Percentiles rank a stretch among this genome's conserved stretches.
These are phyloP conservation scores for Arizona elegans DNA, from an alignment of 2,113 vertebrate species.

Conservation along the genomic window DNA sequence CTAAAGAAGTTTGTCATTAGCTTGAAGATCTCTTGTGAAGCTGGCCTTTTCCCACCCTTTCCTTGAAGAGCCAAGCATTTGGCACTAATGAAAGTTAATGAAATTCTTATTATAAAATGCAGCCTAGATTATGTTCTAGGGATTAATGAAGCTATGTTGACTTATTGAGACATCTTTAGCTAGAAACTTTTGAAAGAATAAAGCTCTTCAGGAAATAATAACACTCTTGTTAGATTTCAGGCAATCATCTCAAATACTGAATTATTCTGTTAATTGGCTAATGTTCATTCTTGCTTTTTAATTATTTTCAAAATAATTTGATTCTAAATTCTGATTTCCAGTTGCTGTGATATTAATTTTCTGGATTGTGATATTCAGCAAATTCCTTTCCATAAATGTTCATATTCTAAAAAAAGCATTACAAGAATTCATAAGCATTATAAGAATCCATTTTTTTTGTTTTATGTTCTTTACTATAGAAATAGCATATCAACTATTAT, in stretches of 20 bases:
- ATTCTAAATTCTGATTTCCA: conserved; percentile 2
- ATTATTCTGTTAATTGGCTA: conserved; percentile 1
- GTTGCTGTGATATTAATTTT: neutral
- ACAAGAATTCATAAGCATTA: neutral
- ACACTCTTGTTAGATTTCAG: conserved; percentile 1
- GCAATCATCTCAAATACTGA: conserved; percentile 11
- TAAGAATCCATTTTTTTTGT: neutral
- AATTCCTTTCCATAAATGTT: neutral
- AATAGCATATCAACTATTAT: neutral
- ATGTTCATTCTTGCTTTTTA: conserved; percentile 1
- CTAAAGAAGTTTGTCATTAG: conserved; percentile 28
- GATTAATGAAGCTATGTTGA: conserved; percentile 7
- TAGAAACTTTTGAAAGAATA: conserved; percentile 5
- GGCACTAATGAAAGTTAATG: conserved; percentile 1
- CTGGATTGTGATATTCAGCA: conserved; percentile 5
- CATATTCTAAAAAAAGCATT: neutral
- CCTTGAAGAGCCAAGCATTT: conserved; percentile 5
- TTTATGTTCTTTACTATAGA: neutral
- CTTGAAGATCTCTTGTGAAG: neutral
- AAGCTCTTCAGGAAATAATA: conserved; percentile 14
- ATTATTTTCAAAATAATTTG: conserved; percentile 10
- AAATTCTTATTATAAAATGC: neutral
- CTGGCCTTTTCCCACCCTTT: conserved; percentile 17
- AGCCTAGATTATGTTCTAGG: conserved; percentile 12
- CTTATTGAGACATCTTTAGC: conserved; percentile 26